These are phyloP conservation scores for Andrena chrysosceles DNA, from an alignment of 2,888 invertebrate species.

Conservation along the genomic window DNA sequence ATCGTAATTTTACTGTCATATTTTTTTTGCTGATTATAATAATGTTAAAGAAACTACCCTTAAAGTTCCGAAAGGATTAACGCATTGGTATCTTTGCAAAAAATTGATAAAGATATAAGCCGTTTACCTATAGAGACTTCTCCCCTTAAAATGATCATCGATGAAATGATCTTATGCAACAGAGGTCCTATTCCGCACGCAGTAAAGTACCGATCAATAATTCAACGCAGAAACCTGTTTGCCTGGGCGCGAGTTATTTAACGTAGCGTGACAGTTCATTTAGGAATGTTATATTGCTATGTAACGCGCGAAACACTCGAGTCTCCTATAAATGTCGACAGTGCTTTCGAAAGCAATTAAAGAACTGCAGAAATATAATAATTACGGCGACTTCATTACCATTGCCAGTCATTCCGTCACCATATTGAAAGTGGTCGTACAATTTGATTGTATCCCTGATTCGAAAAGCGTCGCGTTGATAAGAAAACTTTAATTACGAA, in stretches of 20 bases:
- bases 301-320: background rate
- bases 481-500: too few relatives aligned
- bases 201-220: constrained; percentile 74
- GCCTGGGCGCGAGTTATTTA: constrained; percentile 44
- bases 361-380: background rate
- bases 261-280: constrained; percentile 36
- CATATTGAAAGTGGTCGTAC: too few relatives aligned
- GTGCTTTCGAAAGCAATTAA: background rate
- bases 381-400: background rate
- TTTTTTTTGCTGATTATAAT: too few relatives aligned
- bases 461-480: too few relatives aligned
- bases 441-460: too few relatives aligned
- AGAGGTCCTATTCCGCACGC: constrained; percentile 36
- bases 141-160: constrained; percentile 35
- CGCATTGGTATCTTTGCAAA: background rate
- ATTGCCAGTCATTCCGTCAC: too few relatives aligned
- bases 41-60: too few relatives aligned
- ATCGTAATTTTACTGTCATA: too few relatives aligned
- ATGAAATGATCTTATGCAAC: constrained; percentile 37
- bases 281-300: background rate
- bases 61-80: too few relatives aligned
- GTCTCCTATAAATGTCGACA: background rate
- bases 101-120: background rate
- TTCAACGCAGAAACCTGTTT: constrained; percentile 57
- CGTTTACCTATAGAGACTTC: background rate